Base-by-base conservation (phyloP, 2,888 invertebrate genomes). In the Sphecodes monilicornis region DNA sequence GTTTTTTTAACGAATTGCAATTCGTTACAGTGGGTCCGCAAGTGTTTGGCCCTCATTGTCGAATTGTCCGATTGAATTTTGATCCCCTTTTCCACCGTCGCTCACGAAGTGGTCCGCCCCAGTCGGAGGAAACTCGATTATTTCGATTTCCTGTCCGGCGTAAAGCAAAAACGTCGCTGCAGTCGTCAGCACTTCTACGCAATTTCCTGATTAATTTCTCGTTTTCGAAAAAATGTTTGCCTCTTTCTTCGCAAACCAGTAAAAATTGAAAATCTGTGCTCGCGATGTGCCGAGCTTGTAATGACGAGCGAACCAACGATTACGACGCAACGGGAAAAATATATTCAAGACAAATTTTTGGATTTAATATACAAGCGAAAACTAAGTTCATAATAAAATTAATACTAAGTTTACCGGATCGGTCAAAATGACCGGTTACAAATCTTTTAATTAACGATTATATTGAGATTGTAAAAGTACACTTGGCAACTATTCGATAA, bases 31-130 rank as follows among this genome's bases (percentile, higher is more conserved):
- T 6, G n/a, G 18, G 16, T 29, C 4, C 18, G 29, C 70, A 43
- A 43, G 70, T 70, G 43, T 70, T 70, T 43, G 29, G 43, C 10
- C 18, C 43, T 70, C 70, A 10, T 43, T 43, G 70, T 18, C 70
- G 70, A 70, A 26, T 43, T 70, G 29, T 70, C 70, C 41, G 43
- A 70, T 70, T 16, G 43, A 70, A 43, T 43, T 70, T 70, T 43
- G 29, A 29, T 43, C 43, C 70, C 26, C 29, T 29, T 29, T 43
- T n/a, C 13, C 69, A 3, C 41, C 41, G 13, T 26, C 69, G 69
- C 16, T 1, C 39, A 26, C 69, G 26, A 76, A 18, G 6, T 10
- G 43, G 41, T 18, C 26, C 26, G 8, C 29, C 13, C 29, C 39
- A 3, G 0, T 1, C 16, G 1, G 16, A 18, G 43, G 26, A 18